Conservation (phyloP, 2,888 invertebrate species). For the Keiferia lycopersicella region DNA sequence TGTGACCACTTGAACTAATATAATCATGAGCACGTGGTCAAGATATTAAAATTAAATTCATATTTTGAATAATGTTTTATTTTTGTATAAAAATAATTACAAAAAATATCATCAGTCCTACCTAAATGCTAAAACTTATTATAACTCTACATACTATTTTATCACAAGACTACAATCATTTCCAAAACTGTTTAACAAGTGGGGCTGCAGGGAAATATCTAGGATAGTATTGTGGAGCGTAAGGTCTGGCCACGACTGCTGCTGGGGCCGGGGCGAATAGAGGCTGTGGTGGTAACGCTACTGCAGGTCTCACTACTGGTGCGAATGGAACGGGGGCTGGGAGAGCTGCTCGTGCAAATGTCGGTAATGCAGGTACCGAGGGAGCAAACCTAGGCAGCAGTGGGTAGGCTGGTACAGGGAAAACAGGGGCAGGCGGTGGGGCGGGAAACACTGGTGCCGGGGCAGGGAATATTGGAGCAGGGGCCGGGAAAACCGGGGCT, state of each 20-base stretch:
- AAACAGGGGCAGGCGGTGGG: slow-evolving; percentile 30
- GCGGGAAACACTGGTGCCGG: slow-evolving; percentile 27
- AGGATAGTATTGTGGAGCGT: slow-evolving; percentile 27
- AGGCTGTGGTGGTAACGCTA: slow-evolving; percentile 29
- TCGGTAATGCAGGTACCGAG: slow-evolving; percentile 26
- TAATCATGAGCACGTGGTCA: background rate
- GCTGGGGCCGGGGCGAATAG: slow-evolving; percentile 28
- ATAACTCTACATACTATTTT: slow-evolving; percentile 26
- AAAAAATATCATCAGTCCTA: slow-evolving; percentile 40
- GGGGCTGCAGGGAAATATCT: slow-evolving; percentile 45
- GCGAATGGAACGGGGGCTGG: slow-evolving; percentile 21
- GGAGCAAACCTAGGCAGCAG: slow-evolving; percentile 23
- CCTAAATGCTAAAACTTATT: slow-evolving; percentile 21
- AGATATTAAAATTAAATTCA: background rate
- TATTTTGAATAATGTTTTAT: slow-evolving; percentile 39
- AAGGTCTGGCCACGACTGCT: slow-evolving; percentile 31
- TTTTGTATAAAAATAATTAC: slow-evolving; percentile 42
- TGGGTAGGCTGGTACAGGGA: slow-evolving; percentile 15
- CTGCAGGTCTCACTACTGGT: slow-evolving; percentile 28
- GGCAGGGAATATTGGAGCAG: slow-evolving; percentile 23
- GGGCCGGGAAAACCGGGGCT: slow-evolving; percentile 27
- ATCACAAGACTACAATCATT: slow-evolving; percentile 54
- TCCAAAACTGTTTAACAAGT: slow-evolving; percentile 61
- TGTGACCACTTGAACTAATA: background rate
- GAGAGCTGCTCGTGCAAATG: slow-evolving; percentile 22